A percentile compares a stretch with the other conserved stretches of the same genome.
phyloP scores from a whole-genome alignment of 2,797 vertebrate species.

The Poeciliopsis paucimaculata region DNA sequence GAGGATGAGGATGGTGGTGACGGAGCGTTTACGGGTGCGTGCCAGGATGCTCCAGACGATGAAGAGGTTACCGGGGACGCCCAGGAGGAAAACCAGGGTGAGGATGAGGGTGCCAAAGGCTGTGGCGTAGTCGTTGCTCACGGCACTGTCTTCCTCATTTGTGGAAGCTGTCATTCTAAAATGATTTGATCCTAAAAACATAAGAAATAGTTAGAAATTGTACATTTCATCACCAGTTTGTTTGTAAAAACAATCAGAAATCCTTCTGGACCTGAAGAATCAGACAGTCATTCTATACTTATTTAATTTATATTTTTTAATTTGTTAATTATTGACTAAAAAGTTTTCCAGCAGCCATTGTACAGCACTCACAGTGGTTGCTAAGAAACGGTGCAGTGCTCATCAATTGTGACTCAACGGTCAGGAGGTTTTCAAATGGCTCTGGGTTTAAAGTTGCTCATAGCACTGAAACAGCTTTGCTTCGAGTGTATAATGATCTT shows the following conservation, averaged over 20 bases:
- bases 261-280: background rate
- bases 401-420: too few species aligned
- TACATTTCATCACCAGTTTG: background rate
- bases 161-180: background rate
- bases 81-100: conserved; percentile 84
- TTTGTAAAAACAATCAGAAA: background rate
- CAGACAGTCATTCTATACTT: background rate
- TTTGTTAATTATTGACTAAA: background rate
- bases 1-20: conserved; percentile 88
- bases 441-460: too few species aligned
- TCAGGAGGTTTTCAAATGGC: too few species aligned
- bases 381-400: too few species aligned
- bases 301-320: background rate
- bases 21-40: conserved; percentile 77
- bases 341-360: too few species aligned
- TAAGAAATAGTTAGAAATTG: conserved; percentile 12
- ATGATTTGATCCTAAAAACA: conserved; percentile 10
- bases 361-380: too few species aligned
- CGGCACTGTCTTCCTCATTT: background rate
- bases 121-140: conserved; percentile 74
- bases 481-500: too few species aligned
- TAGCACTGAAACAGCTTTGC: too few species aligned
- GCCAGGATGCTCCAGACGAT: conserved; percentile 89
- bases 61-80: conserved; percentile 89
- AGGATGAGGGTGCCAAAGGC: conserved; percentile 83